phyloP scores from a whole-genome alignment of 2,113 vertebrate species.

The Telmatochromis bifrenatus region DNA sequence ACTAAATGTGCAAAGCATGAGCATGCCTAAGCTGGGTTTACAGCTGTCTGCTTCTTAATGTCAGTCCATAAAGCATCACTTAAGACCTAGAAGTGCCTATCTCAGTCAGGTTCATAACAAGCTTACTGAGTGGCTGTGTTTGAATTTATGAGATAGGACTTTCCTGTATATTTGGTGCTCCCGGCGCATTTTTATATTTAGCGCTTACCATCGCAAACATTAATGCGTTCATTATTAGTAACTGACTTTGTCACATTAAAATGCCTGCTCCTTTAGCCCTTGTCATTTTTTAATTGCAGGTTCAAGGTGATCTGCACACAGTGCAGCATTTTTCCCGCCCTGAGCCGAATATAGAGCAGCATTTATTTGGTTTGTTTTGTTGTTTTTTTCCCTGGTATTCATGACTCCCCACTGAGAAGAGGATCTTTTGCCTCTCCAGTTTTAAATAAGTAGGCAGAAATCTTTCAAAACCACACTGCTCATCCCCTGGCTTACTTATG shows the following conservation, averaged over 20 bases:
- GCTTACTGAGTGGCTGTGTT: neutral
- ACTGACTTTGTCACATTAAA: neutral
- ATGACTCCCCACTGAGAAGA: conserved; percentile 14
- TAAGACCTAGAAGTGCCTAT: neutral
- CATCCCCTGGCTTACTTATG: conserved; percentile 23
- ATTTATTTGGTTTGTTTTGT: neutral
- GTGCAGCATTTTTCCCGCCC: neutral
- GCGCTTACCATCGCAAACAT: neutral
- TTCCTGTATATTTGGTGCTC: neutral
- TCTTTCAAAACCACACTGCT: neutral
- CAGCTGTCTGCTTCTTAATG: conserved; percentile 14
- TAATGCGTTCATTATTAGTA: neutral
- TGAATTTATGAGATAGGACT: neutral
- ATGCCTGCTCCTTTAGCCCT: neutral
- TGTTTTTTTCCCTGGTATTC: neutral
- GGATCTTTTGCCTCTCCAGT: neutral
- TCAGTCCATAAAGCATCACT: conserved; percentile 33
- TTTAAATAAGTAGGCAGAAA: neutral
- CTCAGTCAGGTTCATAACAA: neutral
- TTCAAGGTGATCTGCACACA: conserved; percentile 3
- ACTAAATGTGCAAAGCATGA: neutral
- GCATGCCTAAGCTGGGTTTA: neutral
- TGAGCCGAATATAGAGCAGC: conserved; percentile 24
- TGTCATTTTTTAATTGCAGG: neutral
- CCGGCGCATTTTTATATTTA: neutral